phyloP scores from a whole-genome alignment of 2,888 invertebrate genomes.

The Anticlea derivata region DNA sequence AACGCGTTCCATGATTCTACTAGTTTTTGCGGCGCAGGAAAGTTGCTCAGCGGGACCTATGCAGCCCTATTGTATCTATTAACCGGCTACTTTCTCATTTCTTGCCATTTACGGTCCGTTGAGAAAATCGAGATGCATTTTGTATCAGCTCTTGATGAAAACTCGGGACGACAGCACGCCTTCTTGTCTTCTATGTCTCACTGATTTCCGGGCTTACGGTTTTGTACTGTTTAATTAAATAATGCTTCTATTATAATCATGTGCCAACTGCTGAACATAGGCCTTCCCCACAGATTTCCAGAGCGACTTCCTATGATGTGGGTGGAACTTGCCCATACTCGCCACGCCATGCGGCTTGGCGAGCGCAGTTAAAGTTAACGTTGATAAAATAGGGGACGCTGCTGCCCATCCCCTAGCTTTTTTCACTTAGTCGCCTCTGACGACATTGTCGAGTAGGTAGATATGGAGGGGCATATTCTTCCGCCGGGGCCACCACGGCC shows the following conservation, averaged over 20 bases:
- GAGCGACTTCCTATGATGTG: too few relatives aligned
- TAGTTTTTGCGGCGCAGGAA: constrained; percentile 73
- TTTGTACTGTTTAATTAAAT: constrained; percentile 3
- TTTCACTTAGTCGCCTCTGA: too few relatives aligned
- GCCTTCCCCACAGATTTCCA: too few relatives aligned
- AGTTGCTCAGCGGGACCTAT: constrained; percentile 71
- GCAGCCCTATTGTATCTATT: constrained; percentile 83
- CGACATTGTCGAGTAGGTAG: too few relatives aligned
- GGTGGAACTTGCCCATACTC: too few relatives aligned
- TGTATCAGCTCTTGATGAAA: constrained; percentile 61
- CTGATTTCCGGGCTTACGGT: constrained; percentile 35
- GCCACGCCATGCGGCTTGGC: too few relatives aligned
- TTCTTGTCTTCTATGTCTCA: constrained; percentile 40
- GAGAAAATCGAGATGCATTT: constrained; percentile 77
- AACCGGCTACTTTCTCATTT: constrained; percentile 79
- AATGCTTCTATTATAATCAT: background rate
- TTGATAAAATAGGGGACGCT: too few relatives aligned
- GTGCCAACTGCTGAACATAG: too few relatives aligned
- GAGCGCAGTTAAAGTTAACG: too few relatives aligned
- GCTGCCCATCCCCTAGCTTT: too few relatives aligned
- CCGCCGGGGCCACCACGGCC: too few relatives aligned
- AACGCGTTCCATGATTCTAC: constrained; percentile 62
- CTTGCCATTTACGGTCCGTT: constrained; percentile 77
- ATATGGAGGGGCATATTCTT: too few relatives aligned
- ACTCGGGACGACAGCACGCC: constrained; percentile 52